Conservation (phyloP, 1,140 invertebrate genomes). For the Holcopasites calliopsidis region DNA sequence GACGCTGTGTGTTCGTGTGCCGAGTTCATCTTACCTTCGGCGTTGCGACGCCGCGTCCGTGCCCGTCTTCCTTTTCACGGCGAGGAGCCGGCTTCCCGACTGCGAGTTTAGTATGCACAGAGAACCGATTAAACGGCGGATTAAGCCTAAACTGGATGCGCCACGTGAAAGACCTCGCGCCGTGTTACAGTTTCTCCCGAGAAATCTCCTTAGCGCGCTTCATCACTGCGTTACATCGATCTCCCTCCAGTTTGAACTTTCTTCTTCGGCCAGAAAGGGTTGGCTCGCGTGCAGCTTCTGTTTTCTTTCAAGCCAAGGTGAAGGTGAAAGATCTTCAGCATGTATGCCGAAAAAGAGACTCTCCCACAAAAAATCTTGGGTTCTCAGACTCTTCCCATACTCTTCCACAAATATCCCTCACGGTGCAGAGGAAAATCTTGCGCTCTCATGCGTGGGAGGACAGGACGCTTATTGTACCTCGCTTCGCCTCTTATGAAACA, state of each 20-base stretch:
- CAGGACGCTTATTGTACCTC: conserved; percentile 43
- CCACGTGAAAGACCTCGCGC: background rate
- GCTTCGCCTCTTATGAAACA: background rate
- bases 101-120: conserved; percentile 14
- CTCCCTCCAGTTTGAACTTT: too few relatives aligned
- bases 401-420: too few relatives aligned
- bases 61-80: conserved; percentile 19
- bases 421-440: background rate
- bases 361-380: too few relatives aligned
- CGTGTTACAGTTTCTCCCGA: background rate
- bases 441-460: conserved; percentile 32
- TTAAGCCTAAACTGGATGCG: background rate
- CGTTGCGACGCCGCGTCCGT: conserved; percentile 24
- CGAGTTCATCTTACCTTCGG: conserved; percentile 65
- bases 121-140: conserved; percentile 33
- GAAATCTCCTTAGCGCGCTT: too few relatives aligned
- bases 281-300: background rate
- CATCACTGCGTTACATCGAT: too few relatives aligned
- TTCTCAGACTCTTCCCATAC: too few relatives aligned
- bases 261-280: background rate
- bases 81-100: background rate
- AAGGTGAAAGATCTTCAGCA: background rate
- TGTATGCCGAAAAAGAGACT: too few relatives aligned
- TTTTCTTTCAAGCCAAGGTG: background rate
- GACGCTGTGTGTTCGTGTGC: conserved; percentile 51